Conservation (phyloP, 1,140 invertebrate species). For the Pseudomyrmex concolor region DNA sequence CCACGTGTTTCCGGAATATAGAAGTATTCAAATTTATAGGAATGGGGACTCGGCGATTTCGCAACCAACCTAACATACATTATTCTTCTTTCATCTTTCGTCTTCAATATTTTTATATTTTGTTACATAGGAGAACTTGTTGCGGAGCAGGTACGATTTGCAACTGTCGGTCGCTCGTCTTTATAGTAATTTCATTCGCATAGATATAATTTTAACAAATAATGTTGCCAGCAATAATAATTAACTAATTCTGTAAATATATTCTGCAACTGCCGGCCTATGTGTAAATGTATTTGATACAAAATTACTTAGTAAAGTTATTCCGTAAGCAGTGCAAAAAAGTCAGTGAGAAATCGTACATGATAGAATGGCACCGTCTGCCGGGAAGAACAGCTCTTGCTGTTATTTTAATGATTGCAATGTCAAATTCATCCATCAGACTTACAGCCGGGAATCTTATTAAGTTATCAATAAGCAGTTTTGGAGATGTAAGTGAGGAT, state of each 20-base stretch:
- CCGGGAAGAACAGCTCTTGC: slow-evolving; percentile 24
- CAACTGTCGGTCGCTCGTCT: no score
- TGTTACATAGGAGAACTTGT: slow-evolving; percentile 74
- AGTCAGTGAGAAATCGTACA: slow-evolving; percentile 56
- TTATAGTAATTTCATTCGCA: neutral
- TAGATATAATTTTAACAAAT: neutral
- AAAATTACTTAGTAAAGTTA: neutral
- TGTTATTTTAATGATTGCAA: slow-evolving; percentile 61
- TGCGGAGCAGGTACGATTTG: slow-evolving; percentile 59
- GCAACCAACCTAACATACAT: slow-evolving; percentile 55
- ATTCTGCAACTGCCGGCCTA: no score
- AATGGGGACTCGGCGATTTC: slow-evolving; percentile 47
- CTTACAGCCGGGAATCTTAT: slow-evolving; percentile 61
- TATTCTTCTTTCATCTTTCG: slow-evolving; percentile 61
- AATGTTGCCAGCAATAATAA: neutral
- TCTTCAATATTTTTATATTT: slow-evolving; percentile 74
- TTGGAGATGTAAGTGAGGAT: no score
- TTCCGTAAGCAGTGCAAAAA: slow-evolving; percentile 55
- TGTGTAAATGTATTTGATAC: neutral
- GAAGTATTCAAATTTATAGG: slow-evolving; percentile 58
- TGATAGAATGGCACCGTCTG: slow-evolving; percentile 69
- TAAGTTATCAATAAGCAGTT: neutral
- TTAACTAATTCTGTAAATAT: neutral
- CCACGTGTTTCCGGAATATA: neutral
- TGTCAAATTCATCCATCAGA: slow-evolving; percentile 54